A percentile compares a stretch with the other conserved stretches of the same genome.
These are phyloP conservation scores for Psittacara wagleri DNA, from an alignment of 2,113 vertebrate genomes.

Conservation along the genomic window DNA sequence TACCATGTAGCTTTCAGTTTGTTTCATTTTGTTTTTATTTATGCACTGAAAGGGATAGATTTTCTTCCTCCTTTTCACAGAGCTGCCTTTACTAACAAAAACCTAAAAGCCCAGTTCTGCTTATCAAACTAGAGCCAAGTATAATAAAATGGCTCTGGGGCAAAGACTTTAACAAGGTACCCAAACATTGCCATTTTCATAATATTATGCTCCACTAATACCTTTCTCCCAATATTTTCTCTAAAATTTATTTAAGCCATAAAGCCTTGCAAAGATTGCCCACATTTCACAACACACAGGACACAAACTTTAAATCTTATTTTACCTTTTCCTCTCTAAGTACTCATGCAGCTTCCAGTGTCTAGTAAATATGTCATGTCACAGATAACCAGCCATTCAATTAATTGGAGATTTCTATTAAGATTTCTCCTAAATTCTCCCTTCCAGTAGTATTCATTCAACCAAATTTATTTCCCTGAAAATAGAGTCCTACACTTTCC, in stretches of 20 bases:
- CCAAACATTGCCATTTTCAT: background rate
- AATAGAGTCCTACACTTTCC: conserved; percentile 13
- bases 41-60: background rate
- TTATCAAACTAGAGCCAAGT: background rate
- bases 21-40: background rate
- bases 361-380: conserved; percentile 36
- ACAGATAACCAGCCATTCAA: conserved; percentile 43
- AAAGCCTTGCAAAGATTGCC: background rate
- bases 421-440: conserved; percentile 40
- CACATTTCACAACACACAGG: background rate
- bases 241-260: background rate
- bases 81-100: background rate
- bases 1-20: background rate
- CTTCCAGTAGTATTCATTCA: conserved; percentile 21
- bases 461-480: background rate
- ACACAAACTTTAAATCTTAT: conserved; percentile 4
- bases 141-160: background rate
- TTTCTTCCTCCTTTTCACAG: background rate
- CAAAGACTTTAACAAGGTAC: conserved; percentile 1
- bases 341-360: conserved; percentile 1
- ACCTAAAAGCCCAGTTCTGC: background rate
- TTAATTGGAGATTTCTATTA: conserved; percentile 69
- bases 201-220: background rate
- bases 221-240: background rate
- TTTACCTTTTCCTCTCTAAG: conserved; percentile 3